Conservation (phyloP, 2,113 vertebrate species). For the Brevimyrus niger region DNA sequence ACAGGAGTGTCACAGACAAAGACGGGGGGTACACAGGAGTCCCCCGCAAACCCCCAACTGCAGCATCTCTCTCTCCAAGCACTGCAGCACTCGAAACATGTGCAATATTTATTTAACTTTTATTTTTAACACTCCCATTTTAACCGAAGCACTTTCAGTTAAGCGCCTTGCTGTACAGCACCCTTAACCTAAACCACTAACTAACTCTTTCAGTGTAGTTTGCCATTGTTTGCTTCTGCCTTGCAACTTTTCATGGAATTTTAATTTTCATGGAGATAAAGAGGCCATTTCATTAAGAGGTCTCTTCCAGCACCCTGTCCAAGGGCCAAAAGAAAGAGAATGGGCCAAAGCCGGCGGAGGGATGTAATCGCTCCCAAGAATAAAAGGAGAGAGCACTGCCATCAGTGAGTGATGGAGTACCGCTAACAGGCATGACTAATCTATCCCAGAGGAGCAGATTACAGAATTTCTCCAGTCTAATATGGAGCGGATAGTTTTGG, state of each 20-base stretch:
- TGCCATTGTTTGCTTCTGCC: neutral
- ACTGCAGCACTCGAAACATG: neutral
- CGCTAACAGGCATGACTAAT: slow-evolving; percentile 1
- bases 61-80: neutral
- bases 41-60: neutral
- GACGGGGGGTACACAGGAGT: neutral
- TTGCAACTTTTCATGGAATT: neutral
- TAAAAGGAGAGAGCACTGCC: neutral
- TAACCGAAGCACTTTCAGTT: neutral
- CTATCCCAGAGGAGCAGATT: slow-evolving; percentile 5
- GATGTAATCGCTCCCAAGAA: neutral
- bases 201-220: neutral
- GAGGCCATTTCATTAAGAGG: neutral
- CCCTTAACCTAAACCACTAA: neutral
- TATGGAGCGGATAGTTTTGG: neutral
- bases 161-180: neutral
- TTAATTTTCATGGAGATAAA: neutral
- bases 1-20: neutral
- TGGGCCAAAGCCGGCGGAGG: neutral
- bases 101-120: neutral
- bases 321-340: neutral
- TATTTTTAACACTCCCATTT: neutral
- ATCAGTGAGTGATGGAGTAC: neutral
- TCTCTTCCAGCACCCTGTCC: neutral
- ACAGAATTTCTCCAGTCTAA: slow-evolving; percentile 1